Evolutionary conservation across 2,888 invertebrate genomes (phyloP).

Genomic region (Octodonta nipae): DNA sequence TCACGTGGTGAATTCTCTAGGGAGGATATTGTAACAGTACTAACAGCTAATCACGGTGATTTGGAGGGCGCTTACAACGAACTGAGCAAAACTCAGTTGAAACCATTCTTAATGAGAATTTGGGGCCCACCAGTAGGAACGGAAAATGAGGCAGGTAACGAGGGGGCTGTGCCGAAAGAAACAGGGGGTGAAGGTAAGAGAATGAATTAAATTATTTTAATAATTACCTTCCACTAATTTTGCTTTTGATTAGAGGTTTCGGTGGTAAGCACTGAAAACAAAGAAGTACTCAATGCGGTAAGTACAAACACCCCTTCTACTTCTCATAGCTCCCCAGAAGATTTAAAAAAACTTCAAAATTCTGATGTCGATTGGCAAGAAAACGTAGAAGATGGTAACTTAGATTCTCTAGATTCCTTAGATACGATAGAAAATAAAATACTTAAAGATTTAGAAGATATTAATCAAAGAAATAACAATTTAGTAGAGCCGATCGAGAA

Average conservation of each 20-base stretch:
- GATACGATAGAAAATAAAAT: slow-evolving; percentile 22
- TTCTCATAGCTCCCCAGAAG: slow-evolving; percentile 17
- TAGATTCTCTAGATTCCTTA: slow-evolving; percentile 10
- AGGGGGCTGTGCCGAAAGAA: slow-evolving; percentile 26
- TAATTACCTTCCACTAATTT: too few species aligned
- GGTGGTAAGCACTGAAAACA: slow-evolving; percentile 5
- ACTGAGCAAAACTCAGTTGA: slow-evolving; percentile 59
- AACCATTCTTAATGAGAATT: slow-evolving; percentile 67
- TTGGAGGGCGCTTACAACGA: slow-evolving; percentile 57
- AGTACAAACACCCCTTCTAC: slow-evolving; percentile 24
- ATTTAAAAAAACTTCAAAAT: slow-evolving; percentile 16
- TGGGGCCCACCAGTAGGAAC: slow-evolving; percentile 62
- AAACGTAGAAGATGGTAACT: slow-evolving; percentile 9
- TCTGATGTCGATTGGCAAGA: slow-evolving; percentile 7
- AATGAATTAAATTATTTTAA: too few species aligned
- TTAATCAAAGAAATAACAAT: slow-evolving; percentile 18
- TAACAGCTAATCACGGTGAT: slow-evolving; percentile 59
- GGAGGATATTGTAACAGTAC: slow-evolving; percentile 58
- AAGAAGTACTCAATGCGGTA: slow-evolving; percentile 31
- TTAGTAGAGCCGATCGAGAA: slow-evolving; percentile 9
- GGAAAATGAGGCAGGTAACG: slow-evolving; percentile 49
- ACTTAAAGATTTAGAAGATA: slow-evolving; percentile 23
- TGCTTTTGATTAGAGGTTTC: neutral
- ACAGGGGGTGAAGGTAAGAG: slow-evolving; percentile 33
- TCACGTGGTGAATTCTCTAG: slow-evolving; percentile 54